Evolutionary conservation across 2,113 vertebrate species (phyloP).

Genomic region (Aramus guarauna): DNA sequence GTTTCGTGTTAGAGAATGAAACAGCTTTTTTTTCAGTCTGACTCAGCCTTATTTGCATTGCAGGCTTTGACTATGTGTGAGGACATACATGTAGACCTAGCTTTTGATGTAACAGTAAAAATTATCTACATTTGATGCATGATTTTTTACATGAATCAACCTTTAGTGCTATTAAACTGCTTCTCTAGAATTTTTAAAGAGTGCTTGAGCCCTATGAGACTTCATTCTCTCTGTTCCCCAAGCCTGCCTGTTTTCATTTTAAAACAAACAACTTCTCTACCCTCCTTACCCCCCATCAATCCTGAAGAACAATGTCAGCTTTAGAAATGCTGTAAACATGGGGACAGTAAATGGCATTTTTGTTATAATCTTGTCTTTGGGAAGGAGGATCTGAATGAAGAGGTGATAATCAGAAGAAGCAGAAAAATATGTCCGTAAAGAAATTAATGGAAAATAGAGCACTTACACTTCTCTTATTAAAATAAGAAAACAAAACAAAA

Average conservation of each 20-base stretch:
- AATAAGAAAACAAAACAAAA: background rate
- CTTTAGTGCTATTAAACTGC: background rate
- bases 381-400: background rate
- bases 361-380: background rate
- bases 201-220: background rate
- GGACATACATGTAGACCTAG: background rate
- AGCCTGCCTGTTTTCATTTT: background rate
- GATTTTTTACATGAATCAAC: background rate
- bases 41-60: background rate
- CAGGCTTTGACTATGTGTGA: background rate
- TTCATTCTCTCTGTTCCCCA: background rate
- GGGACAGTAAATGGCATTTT: background rate
- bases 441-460: background rate
- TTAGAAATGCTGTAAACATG: background rate
- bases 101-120: background rate
- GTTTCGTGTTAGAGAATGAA: background rate
- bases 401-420: background rate
- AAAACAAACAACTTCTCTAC: background rate
- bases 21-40: slow-evolving; percentile 2
- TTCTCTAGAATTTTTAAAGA: background rate
- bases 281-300: background rate
- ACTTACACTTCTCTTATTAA: background rate
- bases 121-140: background rate
- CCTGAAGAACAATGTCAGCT: background rate
- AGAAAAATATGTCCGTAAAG: background rate